Percentiles rank a stretch among this genome's conserved stretches.
phyloP scores from a whole-genome alignment of 64 coral and sea anemone species.

The Catalaphyllia jardinei region DNA sequence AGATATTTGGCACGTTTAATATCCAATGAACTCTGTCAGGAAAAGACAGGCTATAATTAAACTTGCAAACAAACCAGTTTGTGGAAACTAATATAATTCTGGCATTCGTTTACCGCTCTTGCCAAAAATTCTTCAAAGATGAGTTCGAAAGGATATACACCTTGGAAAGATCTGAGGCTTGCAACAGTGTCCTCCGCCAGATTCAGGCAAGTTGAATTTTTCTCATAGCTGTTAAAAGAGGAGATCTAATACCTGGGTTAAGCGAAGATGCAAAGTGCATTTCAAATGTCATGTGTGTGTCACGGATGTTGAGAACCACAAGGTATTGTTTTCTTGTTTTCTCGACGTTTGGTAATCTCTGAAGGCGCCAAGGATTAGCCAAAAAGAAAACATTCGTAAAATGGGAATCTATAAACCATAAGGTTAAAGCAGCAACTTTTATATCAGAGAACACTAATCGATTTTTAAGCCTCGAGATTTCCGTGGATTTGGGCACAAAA shows the following conservation, averaged over 20 bases:
- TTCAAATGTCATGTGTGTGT: too few relatives aligned
- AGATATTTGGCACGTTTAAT: conserved; percentile 10
- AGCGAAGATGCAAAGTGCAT: too few relatives aligned
- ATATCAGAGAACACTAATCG: too few relatives aligned
- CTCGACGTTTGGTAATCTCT: too few relatives aligned
- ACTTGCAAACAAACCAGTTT: conserved; percentile 25
- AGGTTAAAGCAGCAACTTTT: too few relatives aligned
- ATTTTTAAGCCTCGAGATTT: too few relatives aligned
- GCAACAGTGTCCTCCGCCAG: conserved; percentile 54
- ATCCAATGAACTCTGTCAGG: neutral
- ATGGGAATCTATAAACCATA: too few relatives aligned
- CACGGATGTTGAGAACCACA: too few relatives aligned
- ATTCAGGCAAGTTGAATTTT: conserved; percentile 70
- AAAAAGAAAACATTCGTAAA: too few relatives aligned
- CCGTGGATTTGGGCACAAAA: neutral
- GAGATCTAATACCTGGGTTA: neutral
- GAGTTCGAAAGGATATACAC: neutral
- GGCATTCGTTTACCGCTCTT: neutral
- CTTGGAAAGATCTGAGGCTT: conserved; percentile 77
- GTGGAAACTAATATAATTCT: neutral
- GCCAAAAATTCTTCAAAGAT: neutral
- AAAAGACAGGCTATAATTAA: neutral
- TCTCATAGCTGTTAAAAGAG: too few relatives aligned
- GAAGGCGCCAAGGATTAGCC: too few relatives aligned
- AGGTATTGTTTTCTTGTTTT: too few relatives aligned